Evolutionary conservation across 2,797 vertebrate species (phyloP).

Genomic region (Gambusia yucatana): DNA sequence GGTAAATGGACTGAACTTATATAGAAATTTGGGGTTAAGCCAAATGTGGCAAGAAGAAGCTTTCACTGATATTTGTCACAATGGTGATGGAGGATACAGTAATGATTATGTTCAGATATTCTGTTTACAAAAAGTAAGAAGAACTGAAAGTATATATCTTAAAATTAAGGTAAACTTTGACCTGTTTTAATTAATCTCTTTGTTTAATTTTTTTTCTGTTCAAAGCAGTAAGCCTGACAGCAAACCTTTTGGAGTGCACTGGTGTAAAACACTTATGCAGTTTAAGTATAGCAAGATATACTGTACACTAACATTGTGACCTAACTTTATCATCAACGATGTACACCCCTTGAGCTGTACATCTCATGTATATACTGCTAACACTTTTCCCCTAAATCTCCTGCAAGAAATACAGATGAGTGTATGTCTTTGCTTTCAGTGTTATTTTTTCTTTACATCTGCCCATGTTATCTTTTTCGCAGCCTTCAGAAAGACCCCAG

Average conservation of each 20-base stretch:
- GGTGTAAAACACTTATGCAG: not conserved
- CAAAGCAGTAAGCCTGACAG: not conserved
- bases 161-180: not conserved
- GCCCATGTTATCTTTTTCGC: conserved; percentile 30
- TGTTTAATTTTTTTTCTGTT: not conserved
- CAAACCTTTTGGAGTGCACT: no score
- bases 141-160: not conserved
- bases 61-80: not conserved
- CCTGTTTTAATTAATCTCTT: not conserved
- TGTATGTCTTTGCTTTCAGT: not conserved
- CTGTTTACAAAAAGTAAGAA: not conserved
- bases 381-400: not conserved
- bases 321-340: not conserved
- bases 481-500: conserved; percentile 53
- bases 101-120: not conserved
- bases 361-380: not conserved
- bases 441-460: not conserved
- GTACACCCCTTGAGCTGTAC: not conserved
- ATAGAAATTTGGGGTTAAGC: not conserved
- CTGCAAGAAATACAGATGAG: not conserved
- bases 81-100: not conserved
- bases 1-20: not conserved
- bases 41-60: not conserved
- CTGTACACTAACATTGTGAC: not conserved
- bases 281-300: not conserved